Percentiles rank a stretch among this genome's conserved stretches.
Conservation (phyloP, 2,797 vertebrate species). For the Acanthurus leucopareius region DNA sequence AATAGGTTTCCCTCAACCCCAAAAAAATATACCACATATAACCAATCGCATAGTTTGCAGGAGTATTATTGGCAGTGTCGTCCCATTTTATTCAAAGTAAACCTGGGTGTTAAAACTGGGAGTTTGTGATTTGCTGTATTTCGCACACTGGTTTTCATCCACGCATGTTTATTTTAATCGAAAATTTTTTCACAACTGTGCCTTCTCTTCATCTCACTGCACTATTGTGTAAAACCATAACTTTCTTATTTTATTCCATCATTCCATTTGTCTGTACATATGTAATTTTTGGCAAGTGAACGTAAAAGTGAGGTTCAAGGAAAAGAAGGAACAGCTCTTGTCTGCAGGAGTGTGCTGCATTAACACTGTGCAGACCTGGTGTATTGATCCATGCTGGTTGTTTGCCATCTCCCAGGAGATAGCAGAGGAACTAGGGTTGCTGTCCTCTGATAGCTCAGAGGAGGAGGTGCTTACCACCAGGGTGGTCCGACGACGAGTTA, state of each 20-base stretch:
- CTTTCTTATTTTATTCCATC: background rate
- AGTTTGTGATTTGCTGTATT: background rate
- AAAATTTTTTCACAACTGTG: slow-evolving; percentile 22
- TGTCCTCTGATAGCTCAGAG: slow-evolving; percentile 96
- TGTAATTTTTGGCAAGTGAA: slow-evolving; percentile 4
- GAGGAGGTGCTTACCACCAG: slow-evolving; percentile 97
- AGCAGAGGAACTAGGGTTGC: slow-evolving; percentile 92
- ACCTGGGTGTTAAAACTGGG: too few relatives aligned
- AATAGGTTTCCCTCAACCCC: too few relatives aligned
- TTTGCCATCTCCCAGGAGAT: slow-evolving; percentile 92
- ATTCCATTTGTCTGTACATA: background rate
- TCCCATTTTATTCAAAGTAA: too few relatives aligned
- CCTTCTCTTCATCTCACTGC: slow-evolving; percentile 71
- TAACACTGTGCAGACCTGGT: slow-evolving; percentile 22
- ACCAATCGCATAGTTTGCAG: too few relatives aligned
- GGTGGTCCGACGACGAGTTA: slow-evolving; percentile 95
- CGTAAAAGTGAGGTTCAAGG: slow-evolving; percentile 56
- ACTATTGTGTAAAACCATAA: slow-evolving; percentile 4
- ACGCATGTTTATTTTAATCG: slow-evolving; percentile 53
- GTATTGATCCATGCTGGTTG: slow-evolving; percentile 75
- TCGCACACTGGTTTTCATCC: slow-evolving; percentile 32
- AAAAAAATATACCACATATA: too few relatives aligned
- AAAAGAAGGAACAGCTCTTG: slow-evolving; percentile 53
- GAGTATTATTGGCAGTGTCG: too few relatives aligned
- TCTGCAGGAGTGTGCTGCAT: slow-evolving; percentile 28